Evolutionary conservation across 2,888 invertebrate species (phyloP).

Genomic region (Heliconius aoede): DNA sequence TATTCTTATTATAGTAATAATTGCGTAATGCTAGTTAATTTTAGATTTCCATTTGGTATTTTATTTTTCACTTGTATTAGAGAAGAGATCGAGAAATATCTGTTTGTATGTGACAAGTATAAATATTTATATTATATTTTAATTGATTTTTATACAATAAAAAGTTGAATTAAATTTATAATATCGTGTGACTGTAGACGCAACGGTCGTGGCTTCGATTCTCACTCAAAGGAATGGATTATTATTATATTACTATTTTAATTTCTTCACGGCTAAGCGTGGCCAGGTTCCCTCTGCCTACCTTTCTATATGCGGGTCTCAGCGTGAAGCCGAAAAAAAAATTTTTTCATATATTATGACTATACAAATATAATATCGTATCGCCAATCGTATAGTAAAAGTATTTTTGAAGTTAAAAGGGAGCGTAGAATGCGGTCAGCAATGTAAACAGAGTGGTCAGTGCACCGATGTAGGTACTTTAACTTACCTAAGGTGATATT

Average conservation of each 20-base stretch:
- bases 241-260: too few relatives aligned
- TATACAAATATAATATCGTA: conserved; percentile 5
- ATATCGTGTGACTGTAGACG: too few relatives aligned
- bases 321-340: too few relatives aligned
- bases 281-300: too few relatives aligned
- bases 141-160: too few relatives aligned
- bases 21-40: neutral
- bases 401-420: conserved; percentile 47
- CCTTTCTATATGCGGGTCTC: too few relatives aligned
- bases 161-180: too few relatives aligned
- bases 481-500: conserved; percentile 1
- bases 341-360: neutral
- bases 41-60: neutral
- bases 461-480: neutral
- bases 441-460: conserved; percentile 52
- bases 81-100: neutral
- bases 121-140: neutral
- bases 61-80: neutral
- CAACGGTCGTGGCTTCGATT: too few relatives aligned
- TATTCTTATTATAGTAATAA: neutral
- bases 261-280: too few relatives aligned
- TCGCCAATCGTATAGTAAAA: conserved; percentile 22
- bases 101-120: neutral
- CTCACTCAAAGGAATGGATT: too few relatives aligned
- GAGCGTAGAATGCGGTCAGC: conserved; percentile 66